Base-by-base conservation (phyloP, 1,140 invertebrate species). In the Prorops nasuta region DNA sequence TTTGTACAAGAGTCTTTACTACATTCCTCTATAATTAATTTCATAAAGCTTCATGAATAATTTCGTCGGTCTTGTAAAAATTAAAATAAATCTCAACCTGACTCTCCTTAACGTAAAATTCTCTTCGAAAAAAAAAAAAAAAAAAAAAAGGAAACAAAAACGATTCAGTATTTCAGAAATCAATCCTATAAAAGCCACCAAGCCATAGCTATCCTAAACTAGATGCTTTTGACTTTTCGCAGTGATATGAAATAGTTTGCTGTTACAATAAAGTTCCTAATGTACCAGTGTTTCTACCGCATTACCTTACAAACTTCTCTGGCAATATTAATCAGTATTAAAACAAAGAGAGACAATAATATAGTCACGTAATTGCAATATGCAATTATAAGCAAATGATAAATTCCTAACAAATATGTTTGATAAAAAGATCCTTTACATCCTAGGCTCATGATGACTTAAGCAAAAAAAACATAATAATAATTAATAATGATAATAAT, bases 341-440 rank as follows among this genome's bases (percentile, higher is more conserved):
- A 66, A 64, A 64, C 43, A 60, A 64, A 63, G 60, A 68, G 60
- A 71, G 66, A 67, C 58, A 51, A 66, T 68, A 66, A 61, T 66
- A 58, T 64, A 70, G 53, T 50, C 54, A 61, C 56, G 56, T 65
- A 58, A 68, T 58, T 67, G 65, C 63, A 63, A 60, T 45, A 64
- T 59, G 62, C 59, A 67, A 64, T 66, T 58, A 57, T 61, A 61
- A 66, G 60, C 49, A 52, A 64, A 66, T 55, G 45, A 65, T 64
- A 66, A 61, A 63, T 57, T 69, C 51, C 39, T 60, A 68, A 66
- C 60, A 69, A 70, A 69, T 63, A 69, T 56, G 67, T 63, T 60
- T 46, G 53, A 70, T 70, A 70, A 69, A 71, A 71, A 69, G 56
- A 14, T 57, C 55, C 43, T 64, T 66, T 61, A 59, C 36, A 58